Evolutionary conservation across 2,888 invertebrate species (phyloP).

Genomic region (Eucera pruinosa): DNA sequence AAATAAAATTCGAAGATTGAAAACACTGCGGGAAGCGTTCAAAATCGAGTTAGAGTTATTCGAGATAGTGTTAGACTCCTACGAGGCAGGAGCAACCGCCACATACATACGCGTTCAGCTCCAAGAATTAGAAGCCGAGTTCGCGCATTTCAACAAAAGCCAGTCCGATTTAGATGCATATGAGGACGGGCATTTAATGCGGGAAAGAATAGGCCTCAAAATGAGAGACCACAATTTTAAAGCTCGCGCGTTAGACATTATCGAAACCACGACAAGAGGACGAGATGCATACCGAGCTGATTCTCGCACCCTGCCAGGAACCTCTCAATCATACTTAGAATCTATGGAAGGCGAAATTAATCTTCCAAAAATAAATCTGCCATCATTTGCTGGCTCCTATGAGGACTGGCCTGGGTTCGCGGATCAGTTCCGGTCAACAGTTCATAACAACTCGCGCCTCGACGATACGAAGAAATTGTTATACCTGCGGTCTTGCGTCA

Average conservation of each 20-base stretch:
- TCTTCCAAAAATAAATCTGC: slow-evolving; percentile 1
- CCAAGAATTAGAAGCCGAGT: no score
- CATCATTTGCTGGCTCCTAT: not conserved
- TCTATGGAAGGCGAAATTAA: not conserved
- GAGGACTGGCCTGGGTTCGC: no score
- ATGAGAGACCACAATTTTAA: not conserved
- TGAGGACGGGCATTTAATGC: not conserved
- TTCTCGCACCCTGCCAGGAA: not conserved
- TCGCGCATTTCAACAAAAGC: not conserved
- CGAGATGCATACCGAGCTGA: not conserved
- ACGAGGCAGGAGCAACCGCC: no score
- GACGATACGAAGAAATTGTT: not conserved
- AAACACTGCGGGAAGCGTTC: not conserved
- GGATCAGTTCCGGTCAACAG: not conserved
- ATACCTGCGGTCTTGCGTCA: no score
- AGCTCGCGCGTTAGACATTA: not conserved
- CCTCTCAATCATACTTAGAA: not conserved
- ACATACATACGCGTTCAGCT: no score
- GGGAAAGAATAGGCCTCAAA: not conserved
- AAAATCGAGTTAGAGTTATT: not conserved
- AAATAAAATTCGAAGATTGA: no score
- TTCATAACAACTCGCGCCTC: not conserved
- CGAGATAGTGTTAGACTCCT: not conserved
- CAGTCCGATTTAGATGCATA: not conserved
- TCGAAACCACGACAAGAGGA: not conserved